A percentile compares a stretch with the other conserved stretches of the same genome.
Conservation (phyloP, 2,888 invertebrate species). For the Pemphredon lugubris region DNA sequence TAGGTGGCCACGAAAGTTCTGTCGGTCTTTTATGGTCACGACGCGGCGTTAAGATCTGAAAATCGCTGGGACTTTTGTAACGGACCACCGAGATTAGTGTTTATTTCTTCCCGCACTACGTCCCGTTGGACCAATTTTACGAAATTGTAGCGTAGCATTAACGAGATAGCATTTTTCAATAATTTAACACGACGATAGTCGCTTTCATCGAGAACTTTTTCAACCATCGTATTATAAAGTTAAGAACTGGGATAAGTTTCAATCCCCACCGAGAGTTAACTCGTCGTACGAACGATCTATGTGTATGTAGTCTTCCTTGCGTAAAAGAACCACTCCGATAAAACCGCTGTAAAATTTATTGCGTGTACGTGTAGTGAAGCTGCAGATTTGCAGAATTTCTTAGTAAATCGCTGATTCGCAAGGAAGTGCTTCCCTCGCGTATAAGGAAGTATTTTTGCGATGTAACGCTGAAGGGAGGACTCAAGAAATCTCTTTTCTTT, state of each 20-base stretch:
- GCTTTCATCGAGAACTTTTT: background rate
- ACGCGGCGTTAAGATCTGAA: too few species aligned
- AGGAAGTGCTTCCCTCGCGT: background rate
- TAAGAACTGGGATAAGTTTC: slow-evolving; percentile 2
- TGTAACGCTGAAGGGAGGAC: too few species aligned
- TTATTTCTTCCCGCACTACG: too few species aligned
- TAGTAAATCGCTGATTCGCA: background rate
- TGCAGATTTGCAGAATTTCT: slow-evolving; percentile 2
- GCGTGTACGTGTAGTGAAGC: background rate
- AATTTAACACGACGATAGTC: too few species aligned
- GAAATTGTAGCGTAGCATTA: too few species aligned
- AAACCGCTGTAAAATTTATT: slow-evolving; percentile 5
- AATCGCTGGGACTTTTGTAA: too few species aligned
- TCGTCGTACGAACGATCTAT: slow-evolving; percentile 15
- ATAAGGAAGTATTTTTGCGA: background rate
- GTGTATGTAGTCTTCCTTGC: slow-evolving; percentile 28
- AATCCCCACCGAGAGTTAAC: slow-evolving; percentile 12
- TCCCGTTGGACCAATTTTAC: too few species aligned
- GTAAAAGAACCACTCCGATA: slow-evolving; percentile 9
- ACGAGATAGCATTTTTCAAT: too few species aligned
- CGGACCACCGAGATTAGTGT: too few species aligned
- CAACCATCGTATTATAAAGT: background rate
- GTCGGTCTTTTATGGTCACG: too few species aligned
- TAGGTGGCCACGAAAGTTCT: too few species aligned
- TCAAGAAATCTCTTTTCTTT: too few species aligned